Base-by-base conservation (phyloP, 37 sponge, comb jelly and placozoan genomes). In the Agelas oroides region DNA sequence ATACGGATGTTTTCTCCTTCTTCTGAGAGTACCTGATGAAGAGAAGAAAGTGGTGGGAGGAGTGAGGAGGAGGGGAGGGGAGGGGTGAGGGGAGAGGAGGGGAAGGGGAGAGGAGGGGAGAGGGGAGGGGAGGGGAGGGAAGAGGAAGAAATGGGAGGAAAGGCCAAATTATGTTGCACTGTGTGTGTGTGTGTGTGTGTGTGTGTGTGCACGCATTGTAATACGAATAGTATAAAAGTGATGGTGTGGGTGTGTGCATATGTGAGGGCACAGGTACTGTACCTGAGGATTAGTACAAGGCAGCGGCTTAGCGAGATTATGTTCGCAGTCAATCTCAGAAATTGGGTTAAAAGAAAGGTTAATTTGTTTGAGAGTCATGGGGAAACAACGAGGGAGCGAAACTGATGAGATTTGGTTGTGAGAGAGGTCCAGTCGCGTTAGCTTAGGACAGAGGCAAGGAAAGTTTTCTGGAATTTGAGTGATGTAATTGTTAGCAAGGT, bases 381-480 rank as follows among this genome's bases (percentile, higher is more conserved):
- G 96, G 58, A 95, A 80, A 6, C 65, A 70, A 0, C 25, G 54
- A 11, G 96, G 96, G 40, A 95, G 32, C 25, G 71, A 54, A 0
- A 95, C 72, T 3, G 65, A 58, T 8, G 76, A 40, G 59, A 95
- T 81, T 28, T 76, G 23, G 74, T 95, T 95, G 70, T 82, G 59
- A 8, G 87, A 83, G 37, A 95, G 77, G 69, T 92, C 85, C 14
- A 95, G 74, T 3, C 90, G 84, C 1, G 71, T 41, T 5, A 95
- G 78, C 41, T 92, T 92, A 13, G 96, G 96, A 34, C 90, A 89
- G 25, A 95, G 85, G 59, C 96, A 95, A 53, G 96, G 85, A 2
- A 95, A 60, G 73, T 87, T 88, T 31, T 73, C 77, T 0, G 96
- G 96, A 15, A 95, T 73, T 62, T 59, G 55, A 1, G 59, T 70